Base-by-base conservation (phyloP, 2,888 invertebrate genomes). In the Notodonta dromedarius region DNA sequence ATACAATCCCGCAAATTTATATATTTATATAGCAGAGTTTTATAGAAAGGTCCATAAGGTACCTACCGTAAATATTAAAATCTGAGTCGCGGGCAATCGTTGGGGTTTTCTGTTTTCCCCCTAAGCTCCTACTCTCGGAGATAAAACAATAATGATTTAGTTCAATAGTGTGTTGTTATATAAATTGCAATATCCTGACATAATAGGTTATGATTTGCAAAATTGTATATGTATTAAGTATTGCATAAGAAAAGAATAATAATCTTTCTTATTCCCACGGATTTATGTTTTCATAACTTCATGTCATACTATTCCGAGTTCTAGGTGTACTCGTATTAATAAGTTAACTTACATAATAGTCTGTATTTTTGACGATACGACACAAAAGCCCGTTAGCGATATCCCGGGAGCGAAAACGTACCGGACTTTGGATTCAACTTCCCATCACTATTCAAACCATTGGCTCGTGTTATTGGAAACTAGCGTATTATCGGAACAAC, bases 401-500 rank as follows among this genome's bases (percentile, higher is more conserved):
- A 24, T 50, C 48, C 14, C 48, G 48, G 48, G 48, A 5, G 0
- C 14, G 14, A 50, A n/a, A 50, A 50, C 24, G 24, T 50, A 14
- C 48, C 48, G 48, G 14, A 16, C n/a, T 50, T 50, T 50, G 4
- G 14, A 46, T 50, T n/a, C 9, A 50, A 8, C 7, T 24, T 5
- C 5, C n/a, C n/a, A 50, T 50, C 48, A 6, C 14, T 50, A 50
- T n/a, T 14, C 6, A 11, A 50, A 14, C 14, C 48, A 50, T 5
- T 50, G 48, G 11, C 48, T n/a, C 14, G 14, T 14, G 14, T 50
- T 50, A 50, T 50, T 16, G 48, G 48, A 50, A 50, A 14, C n/a
- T 16, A 14, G 48, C 14, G n/a, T 50, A 50, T 50, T 50, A 50
- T 7, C 48, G 14, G n/a, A 50, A 50, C 48, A 50, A 50, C 48